These are phyloP conservation scores for Dasysyrphus tricinctus DNA, from an alignment of 2,888 invertebrate species.

Conservation along the genomic window DNA sequence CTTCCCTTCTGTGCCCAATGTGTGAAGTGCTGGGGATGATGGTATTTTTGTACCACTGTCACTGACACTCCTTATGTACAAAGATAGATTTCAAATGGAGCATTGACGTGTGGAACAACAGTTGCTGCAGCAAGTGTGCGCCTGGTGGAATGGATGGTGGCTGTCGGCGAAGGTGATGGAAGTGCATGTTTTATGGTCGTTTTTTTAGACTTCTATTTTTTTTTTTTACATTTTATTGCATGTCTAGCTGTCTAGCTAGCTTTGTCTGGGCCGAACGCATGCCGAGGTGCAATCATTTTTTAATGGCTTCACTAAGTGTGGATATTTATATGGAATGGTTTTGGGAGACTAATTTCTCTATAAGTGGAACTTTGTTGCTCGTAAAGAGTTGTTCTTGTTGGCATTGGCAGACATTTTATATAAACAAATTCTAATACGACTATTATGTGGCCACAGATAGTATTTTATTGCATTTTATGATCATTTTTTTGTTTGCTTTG, in stretches of 20 bases:
- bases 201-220: conserved; percentile 8
- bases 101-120: conserved; percentile 63
- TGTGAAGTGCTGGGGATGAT: neutral
- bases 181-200: conserved; percentile 49
- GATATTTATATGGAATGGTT: conserved; percentile 21
- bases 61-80: conserved; percentile 25
- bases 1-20: conserved; percentile 29
- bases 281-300: conserved; percentile 66
- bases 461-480: neutral
- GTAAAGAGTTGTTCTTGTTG: conserved; percentile 23
- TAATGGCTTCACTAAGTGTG: conserved; percentile 71
- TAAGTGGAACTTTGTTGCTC: conserved; percentile 53
- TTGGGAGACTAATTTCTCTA: conserved; percentile 55
- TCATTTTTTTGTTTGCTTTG: neutral
- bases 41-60: conserved; percentile 33
- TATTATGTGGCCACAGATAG: neutral
- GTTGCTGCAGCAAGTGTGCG: conserved; percentile 60
- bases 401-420: conserved; percentile 25
- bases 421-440: neutral
- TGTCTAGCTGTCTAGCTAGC: conserved; percentile 71
- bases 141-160: conserved; percentile 26
- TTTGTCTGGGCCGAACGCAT: conserved; percentile 60
- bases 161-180: conserved; percentile 44
- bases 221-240: conserved; percentile 57
- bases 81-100: conserved; percentile 54